A percentile compares a stretch with the other conserved stretches of the same genome.
These are phyloP conservation scores for Drosophila sucinea DNA, from an alignment of 1,140 invertebrate genomes.

Conservation along the genomic window DNA sequence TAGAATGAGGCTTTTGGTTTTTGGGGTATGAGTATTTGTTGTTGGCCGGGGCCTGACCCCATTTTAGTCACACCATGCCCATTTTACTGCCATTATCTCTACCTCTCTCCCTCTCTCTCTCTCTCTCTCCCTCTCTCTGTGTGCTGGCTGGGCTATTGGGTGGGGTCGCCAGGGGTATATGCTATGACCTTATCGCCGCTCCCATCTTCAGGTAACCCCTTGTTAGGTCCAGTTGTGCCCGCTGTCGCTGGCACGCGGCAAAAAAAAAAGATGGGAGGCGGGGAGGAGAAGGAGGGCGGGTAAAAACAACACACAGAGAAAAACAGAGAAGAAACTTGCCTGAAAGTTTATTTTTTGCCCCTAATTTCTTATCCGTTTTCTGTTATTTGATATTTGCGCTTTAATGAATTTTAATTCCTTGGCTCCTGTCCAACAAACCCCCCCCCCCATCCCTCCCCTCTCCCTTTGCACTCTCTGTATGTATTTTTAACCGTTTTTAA, in stretches of 20 bases:
- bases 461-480: slow-evolving; percentile 6
- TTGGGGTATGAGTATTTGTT: neutral
- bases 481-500: slow-evolving; percentile 34
- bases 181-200: slow-evolving; percentile 48
- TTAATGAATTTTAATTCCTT: slow-evolving; percentile 61
- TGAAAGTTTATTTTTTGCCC: slow-evolving; percentile 5
- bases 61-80: slow-evolving; percentile 21
- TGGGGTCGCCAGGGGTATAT: neutral
- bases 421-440: neutral
- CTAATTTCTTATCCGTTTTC: slow-evolving; percentile 46
- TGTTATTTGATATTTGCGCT: slow-evolving; percentile 66
- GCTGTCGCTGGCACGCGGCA: slow-evolving; percentile 12
- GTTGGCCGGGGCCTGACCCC: neutral
- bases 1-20: neutral
- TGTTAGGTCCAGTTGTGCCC: slow-evolving; percentile 32
- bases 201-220: slow-evolving; percentile 58
- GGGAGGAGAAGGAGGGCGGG: too few species aligned
- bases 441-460: neutral
- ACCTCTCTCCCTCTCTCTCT: too few species aligned
- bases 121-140: too few species aligned
- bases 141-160: too few species aligned
- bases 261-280: neutral
- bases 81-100: slow-evolving; percentile 35
- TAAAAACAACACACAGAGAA: neutral
- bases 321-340: neutral